Conservation (phyloP, 2,888 invertebrate species). For the Ischnus inquisitorius region DNA sequence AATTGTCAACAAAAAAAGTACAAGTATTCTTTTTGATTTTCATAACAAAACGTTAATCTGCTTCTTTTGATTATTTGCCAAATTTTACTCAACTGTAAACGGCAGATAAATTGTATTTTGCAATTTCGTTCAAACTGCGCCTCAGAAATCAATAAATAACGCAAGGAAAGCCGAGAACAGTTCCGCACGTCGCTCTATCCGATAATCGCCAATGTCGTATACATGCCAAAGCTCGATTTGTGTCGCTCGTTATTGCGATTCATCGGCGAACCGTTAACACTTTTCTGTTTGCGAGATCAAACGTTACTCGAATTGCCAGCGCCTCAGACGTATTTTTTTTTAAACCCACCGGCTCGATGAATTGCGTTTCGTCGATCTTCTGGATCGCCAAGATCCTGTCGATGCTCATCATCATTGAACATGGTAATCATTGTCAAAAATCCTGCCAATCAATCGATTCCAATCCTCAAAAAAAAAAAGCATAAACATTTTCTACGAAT, state of each 20-base stretch:
- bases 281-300: not conserved
- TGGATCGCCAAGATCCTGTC: conserved; percentile 23
- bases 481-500: not conserved
- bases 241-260: conserved; percentile 56
- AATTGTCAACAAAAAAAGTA: not conserved
- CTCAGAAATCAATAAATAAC: not conserved
- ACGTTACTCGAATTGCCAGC: not conserved
- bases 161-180: conserved; percentile 33
- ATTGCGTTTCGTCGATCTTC: conserved; percentile 16
- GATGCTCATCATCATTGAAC: not conserved
- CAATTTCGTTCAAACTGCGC: not conserved
- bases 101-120: not conserved
- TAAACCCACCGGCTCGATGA: conserved; percentile 40
- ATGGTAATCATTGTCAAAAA: conserved; percentile 23
- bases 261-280: conserved; percentile 4
- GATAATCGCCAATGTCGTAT: conserved; percentile 55
- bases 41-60: not conserved
- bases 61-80: not conserved
- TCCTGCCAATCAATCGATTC: too few relatives aligned
- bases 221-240: conserved; percentile 55
- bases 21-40: not conserved
- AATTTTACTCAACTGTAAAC: not conserved
- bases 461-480: not conserved
- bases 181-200: conserved; percentile 4
- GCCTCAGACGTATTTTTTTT: not conserved